Base-by-base conservation (phyloP, 2,888 invertebrate genomes). In the Temnothorax unifasciatus region DNA sequence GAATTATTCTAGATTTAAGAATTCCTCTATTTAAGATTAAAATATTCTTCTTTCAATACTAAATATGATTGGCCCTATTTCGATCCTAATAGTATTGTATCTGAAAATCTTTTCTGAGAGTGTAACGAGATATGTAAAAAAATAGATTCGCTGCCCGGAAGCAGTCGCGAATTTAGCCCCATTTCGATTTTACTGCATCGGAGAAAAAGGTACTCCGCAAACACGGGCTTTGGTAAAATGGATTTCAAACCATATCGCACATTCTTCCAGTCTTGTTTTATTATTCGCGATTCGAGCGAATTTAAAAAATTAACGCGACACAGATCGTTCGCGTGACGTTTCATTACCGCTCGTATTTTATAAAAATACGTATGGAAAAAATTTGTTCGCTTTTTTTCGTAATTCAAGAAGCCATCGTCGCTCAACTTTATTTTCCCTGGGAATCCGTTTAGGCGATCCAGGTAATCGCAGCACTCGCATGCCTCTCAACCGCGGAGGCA, bases 401-500 rank as follows among this genome's bases (percentile, higher is more conserved):
- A n/a, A 69, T 68, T 68, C 13, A 25, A 50, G 44, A n/a, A 25
- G 34, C 41, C 18, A 8, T 15, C 44, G 9, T 29, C 29, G 29
- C 3, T 29, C 34, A 34, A 6, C 34, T 0, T 34, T 34, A 34
- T 34, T 34, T 38, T 54, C 44, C 41, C 44, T 3, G 61, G 15
- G 5, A 21, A 66, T 52, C 41, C 41, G 38, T 44, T 44, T 4
- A 15, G 54, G 4, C 38, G 47, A 64, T 25, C 15, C 38, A 82
- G 59, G 15, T 44, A 75, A 54, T 64, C 66, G 50, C n/a, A 18
- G 50, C n/a, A 18, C 21, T 34, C 13, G 83, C 44, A 41, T 41
- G 21, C 57, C 47, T n/a, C 47, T 38, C 68, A n/a, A 21, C 5
- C 63, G 63, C 73, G 29, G 41, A 5, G 38, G 34, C 18, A 34